Conservation (phyloP, 2,113 vertebrate genomes). For the Puffinus mauretanicus region DNA sequence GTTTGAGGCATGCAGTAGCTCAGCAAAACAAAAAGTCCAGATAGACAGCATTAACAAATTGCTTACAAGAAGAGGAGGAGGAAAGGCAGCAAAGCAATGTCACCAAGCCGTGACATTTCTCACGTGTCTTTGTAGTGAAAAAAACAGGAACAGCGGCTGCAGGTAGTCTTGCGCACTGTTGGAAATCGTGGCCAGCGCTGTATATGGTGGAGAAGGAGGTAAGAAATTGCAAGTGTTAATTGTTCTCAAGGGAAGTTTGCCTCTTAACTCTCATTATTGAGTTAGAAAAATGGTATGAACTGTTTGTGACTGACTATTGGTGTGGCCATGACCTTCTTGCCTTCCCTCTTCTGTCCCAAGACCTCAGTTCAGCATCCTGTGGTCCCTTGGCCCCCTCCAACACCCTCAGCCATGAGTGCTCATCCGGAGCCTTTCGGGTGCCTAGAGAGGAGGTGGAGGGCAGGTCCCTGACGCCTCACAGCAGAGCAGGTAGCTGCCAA, state of each 20-base stretch:
- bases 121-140: not conserved
- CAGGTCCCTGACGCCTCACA: not conserved
- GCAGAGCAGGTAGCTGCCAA: not conserved
- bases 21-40: not conserved
- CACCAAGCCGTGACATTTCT: not conserved
- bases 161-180: not conserved
- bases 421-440: not conserved
- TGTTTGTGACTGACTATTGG: not conserved
- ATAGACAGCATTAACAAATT: not conserved
- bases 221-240: not conserved
- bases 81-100: not conserved
- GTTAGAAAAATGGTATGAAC: not conserved
- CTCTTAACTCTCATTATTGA: not conserved
- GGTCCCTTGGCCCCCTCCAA: not conserved
- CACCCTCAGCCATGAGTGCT: not conserved
- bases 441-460: not conserved
- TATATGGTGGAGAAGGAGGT: not conserved
- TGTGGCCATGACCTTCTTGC: not conserved
- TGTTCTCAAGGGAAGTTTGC: not conserved
- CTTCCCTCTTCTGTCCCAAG: not conserved
- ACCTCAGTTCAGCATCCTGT: rapidly evolving
- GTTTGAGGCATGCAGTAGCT: not conserved
- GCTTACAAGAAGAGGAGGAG: not conserved
- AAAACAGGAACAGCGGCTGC: not conserved
- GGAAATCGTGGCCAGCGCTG: not conserved